Conservation (phyloP, 2,797 vertebrate genomes). For the Urocyon cinereoargenteus region DNA sequence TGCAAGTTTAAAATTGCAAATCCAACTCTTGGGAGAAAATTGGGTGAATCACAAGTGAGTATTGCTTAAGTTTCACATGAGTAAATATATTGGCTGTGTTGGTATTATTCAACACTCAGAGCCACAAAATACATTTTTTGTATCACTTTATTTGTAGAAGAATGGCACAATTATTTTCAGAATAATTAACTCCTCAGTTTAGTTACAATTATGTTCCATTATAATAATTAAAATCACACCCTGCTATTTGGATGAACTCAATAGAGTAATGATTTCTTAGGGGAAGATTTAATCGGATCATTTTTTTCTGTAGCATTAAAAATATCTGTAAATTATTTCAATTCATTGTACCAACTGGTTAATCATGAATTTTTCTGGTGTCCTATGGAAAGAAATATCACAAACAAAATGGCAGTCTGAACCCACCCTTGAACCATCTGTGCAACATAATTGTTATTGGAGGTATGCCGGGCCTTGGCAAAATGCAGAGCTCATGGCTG, state of each 20-base stretch:
- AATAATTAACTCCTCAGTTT: conserved; percentile 86
- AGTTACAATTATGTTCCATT: conserved; percentile 83
- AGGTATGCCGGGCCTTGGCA: not conserved
- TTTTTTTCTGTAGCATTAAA: conserved; percentile 78
- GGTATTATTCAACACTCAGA: conserved; percentile 80
- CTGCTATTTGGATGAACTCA: conserved; percentile 81
- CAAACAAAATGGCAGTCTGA: conserved; percentile 32
- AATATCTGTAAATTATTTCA: conserved; percentile 72
- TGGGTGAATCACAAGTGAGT: conserved; percentile 84
- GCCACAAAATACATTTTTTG: conserved; percentile 82
- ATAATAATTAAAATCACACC: conserved; percentile 84
- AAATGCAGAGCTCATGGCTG: not conserved
- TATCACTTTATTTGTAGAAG: conserved; percentile 84
- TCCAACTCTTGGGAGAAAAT: conserved; percentile 81
- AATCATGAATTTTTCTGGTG: conserved; percentile 65
- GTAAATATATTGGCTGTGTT: conserved; percentile 84
- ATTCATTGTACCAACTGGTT: conserved; percentile 37
- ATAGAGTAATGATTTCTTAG: conserved; percentile 81
- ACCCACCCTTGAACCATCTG: conserved; percentile 48
- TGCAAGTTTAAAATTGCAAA: conserved; percentile 85
- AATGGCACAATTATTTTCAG: conserved; percentile 84
- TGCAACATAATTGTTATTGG: conserved; percentile 18
- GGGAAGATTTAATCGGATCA: conserved; percentile 74
- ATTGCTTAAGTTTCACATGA: conserved; percentile 84
- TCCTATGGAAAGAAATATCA: conserved; percentile 48